Base-by-base conservation (phyloP, 2,888 invertebrate genomes). In the Myopa tessellatipennis region DNA sequence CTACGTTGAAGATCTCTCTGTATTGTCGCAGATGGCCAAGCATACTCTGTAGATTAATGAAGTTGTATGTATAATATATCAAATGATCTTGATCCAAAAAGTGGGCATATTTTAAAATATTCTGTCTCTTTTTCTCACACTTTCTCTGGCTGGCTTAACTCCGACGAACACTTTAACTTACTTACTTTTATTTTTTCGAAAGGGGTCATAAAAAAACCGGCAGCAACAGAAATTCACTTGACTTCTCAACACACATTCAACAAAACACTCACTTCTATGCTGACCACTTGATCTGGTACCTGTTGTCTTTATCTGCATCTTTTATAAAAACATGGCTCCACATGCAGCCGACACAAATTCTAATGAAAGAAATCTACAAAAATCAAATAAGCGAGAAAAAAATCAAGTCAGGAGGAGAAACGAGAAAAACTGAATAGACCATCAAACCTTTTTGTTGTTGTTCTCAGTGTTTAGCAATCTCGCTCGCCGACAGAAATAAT, bases 281-380 rank as follows among this genome's bases (percentile, higher is more conserved):
- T 70, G 55, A 36, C 36, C 70, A 55, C 55, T 52, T 40, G 67
- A 40, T 14, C 50, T 16, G 69, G 69, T 69, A 52, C 52, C 69
- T 69, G 50, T 55, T 50, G 70, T 70, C 40, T 70, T 70, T 70
- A 70, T 70, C 52, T 55, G 58, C 52, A 55, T 70, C 55, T 70
- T 55, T 70, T 55, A 55, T 67, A 55, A 34, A n/a, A 14, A 26
- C 45, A 69, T 50, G 45, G 69, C 70, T 55, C 55, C 55, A 70
- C 52, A 52, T 70, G 67, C 38, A 67, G 67, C 40, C 67, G 40
- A 67, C 67, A 67, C 67, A 40, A 67, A 40, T 38, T 40, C 67
- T 67, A 38, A 40, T 16, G 14, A 63, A 63, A 6, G 26, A 45
- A 45, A 45, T 63, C 12, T 36, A 36, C 5, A 61, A 61, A 61